These are phyloP conservation scores for Stramonita haemastoma DNA, from an alignment of 2,888 invertebrate genomes.

Conservation along the genomic window DNA sequence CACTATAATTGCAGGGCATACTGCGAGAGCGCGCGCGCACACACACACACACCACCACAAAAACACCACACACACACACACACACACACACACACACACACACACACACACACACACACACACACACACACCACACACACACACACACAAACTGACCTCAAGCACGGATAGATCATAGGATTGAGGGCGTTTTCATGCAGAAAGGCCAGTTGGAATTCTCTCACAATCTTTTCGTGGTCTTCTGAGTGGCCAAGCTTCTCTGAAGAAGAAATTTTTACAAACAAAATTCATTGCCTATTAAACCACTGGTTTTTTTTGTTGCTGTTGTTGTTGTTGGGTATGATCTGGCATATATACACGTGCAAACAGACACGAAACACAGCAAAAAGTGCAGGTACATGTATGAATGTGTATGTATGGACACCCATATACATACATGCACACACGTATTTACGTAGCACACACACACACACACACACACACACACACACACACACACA, in stretches of 20 bases:
- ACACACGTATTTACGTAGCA: background rate
- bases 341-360: too few relatives aligned
- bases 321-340: too few relatives aligned
- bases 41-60: background rate
- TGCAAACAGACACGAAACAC: too few relatives aligned
- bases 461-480: slow-evolving; percentile 6
- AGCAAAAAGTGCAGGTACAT: too few relatives aligned
- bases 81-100: background rate
- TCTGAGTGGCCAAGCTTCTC: slow-evolving; percentile 67
- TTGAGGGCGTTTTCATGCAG: slow-evolving; percentile 75
- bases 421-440: background rate
- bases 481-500: background rate
- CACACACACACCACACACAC: background rate
- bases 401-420: background rate
- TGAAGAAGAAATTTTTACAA: slow-evolving; percentile 47
- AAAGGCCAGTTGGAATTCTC: slow-evolving; percentile 69
- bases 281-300: too few relatives aligned
- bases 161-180: slow-evolving; percentile 72
- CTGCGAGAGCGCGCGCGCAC: too few relatives aligned
- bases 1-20: too few relatives aligned
- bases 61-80: background rate
- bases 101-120: background rate
- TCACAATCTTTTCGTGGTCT: slow-evolving; percentile 70
- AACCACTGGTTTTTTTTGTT: too few relatives aligned
- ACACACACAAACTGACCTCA: slow-evolving; percentile 63